phyloP scores from a whole-genome alignment of 37 sponge, comb jelly and placozoan species.

The Bolinopsis microptera region DNA sequence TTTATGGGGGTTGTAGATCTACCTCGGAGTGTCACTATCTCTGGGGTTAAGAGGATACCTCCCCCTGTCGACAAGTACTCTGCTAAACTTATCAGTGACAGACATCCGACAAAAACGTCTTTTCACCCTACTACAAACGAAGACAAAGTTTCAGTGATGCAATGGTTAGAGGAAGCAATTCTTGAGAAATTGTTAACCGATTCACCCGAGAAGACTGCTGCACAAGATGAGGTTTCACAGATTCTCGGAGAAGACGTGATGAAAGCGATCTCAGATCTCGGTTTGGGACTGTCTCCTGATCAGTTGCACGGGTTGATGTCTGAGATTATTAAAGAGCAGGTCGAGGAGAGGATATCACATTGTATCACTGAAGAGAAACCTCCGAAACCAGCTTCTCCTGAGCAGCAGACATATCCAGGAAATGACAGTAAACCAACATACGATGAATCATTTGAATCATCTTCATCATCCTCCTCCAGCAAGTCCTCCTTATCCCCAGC shows the following conservation, averaged over 20 bases:
- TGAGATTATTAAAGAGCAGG: not conserved
- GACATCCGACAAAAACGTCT: not conserved
- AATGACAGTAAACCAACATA: not conserved
- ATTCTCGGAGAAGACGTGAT: not conserved
- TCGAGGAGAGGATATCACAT: conserved; percentile 20
- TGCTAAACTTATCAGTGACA: not conserved
- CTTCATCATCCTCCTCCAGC: not conserved
- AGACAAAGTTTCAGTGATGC: not conserved
- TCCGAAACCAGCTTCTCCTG: not conserved
- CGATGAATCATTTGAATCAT: conserved; percentile 7
- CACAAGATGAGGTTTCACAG: not conserved
- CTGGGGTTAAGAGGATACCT: not conserved
- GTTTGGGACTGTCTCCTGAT: not conserved
- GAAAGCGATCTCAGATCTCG: not conserved
- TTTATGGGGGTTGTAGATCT: conserved; percentile 26
- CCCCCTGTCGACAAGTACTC: not conserved
- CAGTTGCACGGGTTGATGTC: not conserved
- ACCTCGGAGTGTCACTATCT: not conserved
- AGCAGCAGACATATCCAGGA: not conserved
- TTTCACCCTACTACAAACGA: not conserved
- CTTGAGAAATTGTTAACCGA: not conserved
- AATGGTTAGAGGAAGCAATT: conserved; percentile 19
- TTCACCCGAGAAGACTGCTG: not conserved
- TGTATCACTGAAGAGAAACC: not conserved
- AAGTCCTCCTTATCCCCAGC: conserved; percentile 6